Percentiles rank a stretch among this genome's conserved stretches.
phyloP scores from a whole-genome alignment of 2,797 vertebrate species.

The Manis pentadactyla region DNA sequence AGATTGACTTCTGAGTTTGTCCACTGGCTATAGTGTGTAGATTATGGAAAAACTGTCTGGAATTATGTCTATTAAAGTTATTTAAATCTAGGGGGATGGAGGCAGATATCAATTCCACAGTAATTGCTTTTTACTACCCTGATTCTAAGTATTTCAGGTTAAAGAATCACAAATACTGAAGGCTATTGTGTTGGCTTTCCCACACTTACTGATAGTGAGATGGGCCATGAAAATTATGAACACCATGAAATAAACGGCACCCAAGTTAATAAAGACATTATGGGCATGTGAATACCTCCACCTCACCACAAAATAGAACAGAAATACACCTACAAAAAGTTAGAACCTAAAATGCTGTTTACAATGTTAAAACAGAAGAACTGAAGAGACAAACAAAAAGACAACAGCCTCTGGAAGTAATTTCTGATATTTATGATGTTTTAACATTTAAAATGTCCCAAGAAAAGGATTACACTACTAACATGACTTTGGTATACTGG shows the following conservation, averaged over 20 bases:
- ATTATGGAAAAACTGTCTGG: background rate
- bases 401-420: background rate
- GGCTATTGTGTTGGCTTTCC: background rate
- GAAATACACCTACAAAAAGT: constrained; percentile 45
- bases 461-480: background rate
- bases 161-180: constrained; percentile 1
- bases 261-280: background rate
- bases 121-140: background rate
- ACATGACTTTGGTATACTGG: background rate
- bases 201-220: background rate
- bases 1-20: background rate
- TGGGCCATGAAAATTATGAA: background rate
- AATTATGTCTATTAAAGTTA: constrained; percentile 19
- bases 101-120: background rate
- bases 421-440: constrained; percentile 31
- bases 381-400: background rate
- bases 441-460: constrained; percentile 59
- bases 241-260: constrained; percentile 22
- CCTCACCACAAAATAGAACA: background rate
- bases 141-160: constrained; percentile 45
- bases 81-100: background rate
- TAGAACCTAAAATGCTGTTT: constrained; percentile 49
- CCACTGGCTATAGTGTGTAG: background rate
- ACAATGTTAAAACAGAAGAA: background rate
- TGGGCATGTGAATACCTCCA: background rate